phyloP scores from a whole-genome alignment of 2,797 vertebrate genomes.

The Holocentrus rufus region DNA sequence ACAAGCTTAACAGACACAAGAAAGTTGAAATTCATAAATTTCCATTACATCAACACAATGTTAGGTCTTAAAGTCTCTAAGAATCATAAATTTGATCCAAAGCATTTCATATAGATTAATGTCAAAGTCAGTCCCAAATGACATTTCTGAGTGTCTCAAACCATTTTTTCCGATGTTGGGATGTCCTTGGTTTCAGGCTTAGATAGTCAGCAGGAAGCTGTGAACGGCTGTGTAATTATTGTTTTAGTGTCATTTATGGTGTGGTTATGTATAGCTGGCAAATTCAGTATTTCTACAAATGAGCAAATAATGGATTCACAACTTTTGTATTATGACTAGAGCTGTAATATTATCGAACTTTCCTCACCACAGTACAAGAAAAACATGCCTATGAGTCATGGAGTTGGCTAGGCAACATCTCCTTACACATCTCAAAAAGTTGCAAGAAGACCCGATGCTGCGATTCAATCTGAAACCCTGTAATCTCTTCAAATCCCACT shows the following conservation, averaged over 20 bases:
- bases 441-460: constrained; percentile 29
- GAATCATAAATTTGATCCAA: no score
- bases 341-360: not conserved
- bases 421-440: constrained; percentile 30
- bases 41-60: no score
- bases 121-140: no score
- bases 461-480: not conserved
- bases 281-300: not conserved
- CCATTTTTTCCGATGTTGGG: no score
- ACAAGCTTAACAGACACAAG: no score
- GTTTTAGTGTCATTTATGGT: constrained; percentile 4
- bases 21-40: no score
- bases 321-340: not conserved
- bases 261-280: not conserved
- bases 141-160: no score
- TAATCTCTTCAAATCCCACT: constrained; percentile 10
- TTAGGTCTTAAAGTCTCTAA: no score
- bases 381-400: constrained; percentile 46
- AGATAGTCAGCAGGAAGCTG: not conserved
- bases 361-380: constrained; percentile 3
- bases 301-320: constrained; percentile 9
- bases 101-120: no score
- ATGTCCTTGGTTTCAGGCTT: no score
- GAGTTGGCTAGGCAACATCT: constrained; percentile 33
- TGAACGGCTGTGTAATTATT: not conserved